Percentiles rank a stretch among this genome's conserved stretches.
Evolutionary conservation across 2,113 vertebrate genomes (phyloP).

Genomic region (Eptatretus burgeri): DNA sequence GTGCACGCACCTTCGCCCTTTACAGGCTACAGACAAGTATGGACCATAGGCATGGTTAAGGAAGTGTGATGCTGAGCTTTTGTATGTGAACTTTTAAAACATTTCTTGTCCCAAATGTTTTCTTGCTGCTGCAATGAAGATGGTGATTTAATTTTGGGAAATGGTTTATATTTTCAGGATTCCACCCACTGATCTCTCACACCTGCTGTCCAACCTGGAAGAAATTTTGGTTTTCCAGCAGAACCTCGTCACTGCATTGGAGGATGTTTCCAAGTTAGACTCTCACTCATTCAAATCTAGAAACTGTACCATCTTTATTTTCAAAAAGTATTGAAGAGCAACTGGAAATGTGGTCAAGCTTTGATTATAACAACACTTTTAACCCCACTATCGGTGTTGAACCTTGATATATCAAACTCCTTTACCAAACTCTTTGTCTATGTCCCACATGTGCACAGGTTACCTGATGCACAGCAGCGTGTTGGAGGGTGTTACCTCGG

Average conservation of each 20-base stretch:
- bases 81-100: no score
- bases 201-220: constrained; percentile 75
- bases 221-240: constrained; percentile 93
- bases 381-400: no score
- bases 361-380: no score
- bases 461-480: constrained; percentile 64
- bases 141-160: no score
- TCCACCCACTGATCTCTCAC: constrained; percentile 28
- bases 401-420: no score
- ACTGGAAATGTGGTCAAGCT: no score
- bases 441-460: constrained; percentile 18
- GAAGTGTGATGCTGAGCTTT: background rate
- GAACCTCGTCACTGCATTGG: constrained; percentile 70
- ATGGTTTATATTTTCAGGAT: constrained; percentile 20
- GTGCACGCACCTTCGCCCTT: constrained; percentile 50
- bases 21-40: constrained; percentile 74
- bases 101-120: no score
- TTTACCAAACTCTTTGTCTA: no score
- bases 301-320: no score
- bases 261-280: constrained; percentile 85
- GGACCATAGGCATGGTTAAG: constrained; percentile 10
- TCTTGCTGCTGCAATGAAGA: no score
- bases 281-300: background rate
- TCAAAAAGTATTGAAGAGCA: no score
- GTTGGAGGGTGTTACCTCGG: constrained; percentile 75